phyloP scores from a whole-genome alignment of 2,888 invertebrate genomes.

The Nowickia ferox region DNA sequence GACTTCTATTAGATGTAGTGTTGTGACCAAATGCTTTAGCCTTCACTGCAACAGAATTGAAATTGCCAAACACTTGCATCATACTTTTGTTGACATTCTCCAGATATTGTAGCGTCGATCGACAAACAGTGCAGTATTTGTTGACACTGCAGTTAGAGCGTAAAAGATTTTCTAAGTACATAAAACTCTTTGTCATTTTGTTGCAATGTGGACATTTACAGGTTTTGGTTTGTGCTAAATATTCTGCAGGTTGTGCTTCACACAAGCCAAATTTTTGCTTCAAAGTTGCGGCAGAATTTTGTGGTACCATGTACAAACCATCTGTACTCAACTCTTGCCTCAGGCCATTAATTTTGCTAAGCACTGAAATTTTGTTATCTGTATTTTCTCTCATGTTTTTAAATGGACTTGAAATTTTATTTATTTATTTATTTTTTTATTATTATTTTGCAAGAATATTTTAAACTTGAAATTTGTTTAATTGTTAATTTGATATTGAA shows the following conservation, averaged over 20 bases:
- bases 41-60: slow-evolving; percentile 75
- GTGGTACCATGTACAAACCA: slow-evolving; percentile 76
- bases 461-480: neutral
- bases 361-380: slow-evolving; percentile 78
- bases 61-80: slow-evolving; percentile 77
- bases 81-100: slow-evolving; percentile 79
- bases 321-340: slow-evolving; percentile 73
- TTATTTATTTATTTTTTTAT: slow-evolving; percentile 7
- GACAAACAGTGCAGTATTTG: slow-evolving; percentile 76
- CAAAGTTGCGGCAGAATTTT: slow-evolving; percentile 76
- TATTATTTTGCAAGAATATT: slow-evolving; percentile 8
- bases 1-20: slow-evolving; percentile 28
- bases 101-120: slow-evolving; percentile 78
- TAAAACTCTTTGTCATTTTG: slow-evolving; percentile 80
- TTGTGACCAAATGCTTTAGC: slow-evolving; percentile 73
- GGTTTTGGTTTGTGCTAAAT: slow-evolving; percentile 40
- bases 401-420: neutral
- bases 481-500: slow-evolving; percentile 3
- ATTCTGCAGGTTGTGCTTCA: slow-evolving; percentile 30
- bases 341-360: slow-evolving; percentile 76
- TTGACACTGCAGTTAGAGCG: slow-evolving; percentile 75
- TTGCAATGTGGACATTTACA: slow-evolving; percentile 78
- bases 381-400: slow-evolving; percentile 72
- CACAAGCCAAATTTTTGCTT: slow-evolving; percentile 51
- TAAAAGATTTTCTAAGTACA: slow-evolving; percentile 78